A percentile compares a stretch with the other conserved stretches of the same genome.
phyloP scores from a whole-genome alignment of 2,113 vertebrate genomes.

The Tor tambroides region DNA sequence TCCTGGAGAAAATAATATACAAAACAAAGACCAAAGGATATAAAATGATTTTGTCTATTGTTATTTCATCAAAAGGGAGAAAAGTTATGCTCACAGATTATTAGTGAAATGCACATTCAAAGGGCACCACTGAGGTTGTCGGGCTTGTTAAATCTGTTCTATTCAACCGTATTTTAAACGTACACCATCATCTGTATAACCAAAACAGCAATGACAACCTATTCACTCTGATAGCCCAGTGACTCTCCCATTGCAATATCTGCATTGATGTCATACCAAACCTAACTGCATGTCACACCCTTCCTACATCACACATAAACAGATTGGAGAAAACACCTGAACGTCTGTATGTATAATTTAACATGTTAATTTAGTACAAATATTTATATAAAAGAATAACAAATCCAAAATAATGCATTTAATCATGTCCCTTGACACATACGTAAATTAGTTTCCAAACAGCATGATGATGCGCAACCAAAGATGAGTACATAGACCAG shows the following conservation, averaged over 20 bases:
- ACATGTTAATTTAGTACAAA: no score
- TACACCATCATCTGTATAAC: neutral
- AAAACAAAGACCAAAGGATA: constrained; percentile 7
- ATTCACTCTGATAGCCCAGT: constrained; percentile 1
- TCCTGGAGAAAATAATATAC: constrained; percentile 19
- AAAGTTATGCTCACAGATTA: neutral
- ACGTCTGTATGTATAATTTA: neutral
- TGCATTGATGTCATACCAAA: constrained; percentile 13
- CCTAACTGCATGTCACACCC: neutral
- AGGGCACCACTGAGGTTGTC: constrained; percentile 44
- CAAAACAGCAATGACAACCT: neutral
- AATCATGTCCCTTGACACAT: no score
- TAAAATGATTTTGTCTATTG: neutral
- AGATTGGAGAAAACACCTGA: neutral
- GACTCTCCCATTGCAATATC: neutral
- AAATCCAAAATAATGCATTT: no score
- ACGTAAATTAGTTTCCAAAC: neutral
- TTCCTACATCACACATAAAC: neutral
- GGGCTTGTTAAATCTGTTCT: constrained; percentile 61
- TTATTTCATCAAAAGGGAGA: neutral
- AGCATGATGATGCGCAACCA: neutral
- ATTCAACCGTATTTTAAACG: constrained; percentile 44
- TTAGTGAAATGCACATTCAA: neutral
- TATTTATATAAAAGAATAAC: no score
- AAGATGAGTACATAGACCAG: neutral